Evolutionary conservation across 1,140 invertebrate species (phyloP).

Genomic region (Microvelia longipes): DNA sequence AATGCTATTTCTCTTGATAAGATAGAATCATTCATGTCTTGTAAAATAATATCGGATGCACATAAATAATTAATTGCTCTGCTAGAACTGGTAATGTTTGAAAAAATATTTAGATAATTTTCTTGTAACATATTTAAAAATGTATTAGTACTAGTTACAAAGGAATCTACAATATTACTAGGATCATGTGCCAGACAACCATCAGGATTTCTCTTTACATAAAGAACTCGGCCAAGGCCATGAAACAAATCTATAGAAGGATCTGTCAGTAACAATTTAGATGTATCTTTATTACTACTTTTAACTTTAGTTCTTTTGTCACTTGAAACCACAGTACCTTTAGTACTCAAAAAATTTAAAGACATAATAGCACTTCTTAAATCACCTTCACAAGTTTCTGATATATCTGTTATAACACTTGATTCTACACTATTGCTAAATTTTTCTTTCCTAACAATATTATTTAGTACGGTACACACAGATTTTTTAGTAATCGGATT

Average conservation of each 20-base stretch:
- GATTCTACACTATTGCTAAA: background rate
- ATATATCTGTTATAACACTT: conserved; percentile 4
- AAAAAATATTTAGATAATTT: conserved; percentile 13
- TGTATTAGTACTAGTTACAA: conserved; percentile 4
- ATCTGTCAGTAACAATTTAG: background rate
- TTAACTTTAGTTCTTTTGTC: background rate
- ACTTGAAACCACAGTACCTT: background rate
- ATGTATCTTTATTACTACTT: background rate
- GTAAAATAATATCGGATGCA: conserved; percentile 3
- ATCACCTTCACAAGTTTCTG: conserved; percentile 9
- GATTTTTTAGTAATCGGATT: conserved; percentile 11
- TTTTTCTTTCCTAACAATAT: conserved; percentile 4
- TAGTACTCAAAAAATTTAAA: conserved; percentile 4
- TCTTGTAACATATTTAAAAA: conserved; percentile 14
- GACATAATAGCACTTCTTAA: conserved; percentile 11
- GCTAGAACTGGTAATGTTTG: conserved; percentile 4
- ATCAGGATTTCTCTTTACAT: conserved; percentile 8
- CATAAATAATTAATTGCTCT: conserved; percentile 3
- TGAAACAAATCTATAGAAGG: conserved; percentile 12
- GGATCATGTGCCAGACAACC: conserved; percentile 7
- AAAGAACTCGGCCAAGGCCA: conserved; percentile 11
- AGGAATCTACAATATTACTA: conserved; percentile 3
- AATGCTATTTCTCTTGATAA: background rate
- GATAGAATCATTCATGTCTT: conserved; percentile 1
- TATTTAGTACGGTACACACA: background rate